Evolutionary conservation across 2,888 invertebrate species (phyloP), one percentile per base, ranked within the genome.

Genomic region (Panzeria rudis): DNA sequence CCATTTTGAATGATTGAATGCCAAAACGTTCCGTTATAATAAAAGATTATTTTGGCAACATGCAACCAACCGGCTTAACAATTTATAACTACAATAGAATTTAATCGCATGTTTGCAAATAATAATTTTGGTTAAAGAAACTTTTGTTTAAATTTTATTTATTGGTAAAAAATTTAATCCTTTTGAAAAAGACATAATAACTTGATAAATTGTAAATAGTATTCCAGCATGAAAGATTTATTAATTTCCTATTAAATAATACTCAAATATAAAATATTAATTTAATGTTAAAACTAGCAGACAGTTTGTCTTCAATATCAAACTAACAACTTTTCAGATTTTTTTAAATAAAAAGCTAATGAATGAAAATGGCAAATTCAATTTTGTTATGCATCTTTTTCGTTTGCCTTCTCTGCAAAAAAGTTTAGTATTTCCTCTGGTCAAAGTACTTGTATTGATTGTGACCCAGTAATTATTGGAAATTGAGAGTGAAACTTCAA

Each of bases 381-480:
- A 35, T 32, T 32, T 3, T 7, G 32, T 32, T 32, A 32, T n/a
- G 35, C 35, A 35, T 32, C 29, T 29, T 35, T 35, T 35, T 35
- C 9, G n/a, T n/a, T 35, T 3, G 35, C 9, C 35, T 35, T 35
- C 35, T 35, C 35, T 35, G 7, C 6, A 1, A 35, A 11, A 7
- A 35, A 11, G 7, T 47, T 50, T 61, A 1, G 29, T 59, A 25
- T 6, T n/a, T 29, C 11, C 9, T 3, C 3, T 11, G 7, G 23
- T 17, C 47, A 11, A 25, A 59, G 15, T 61, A 38, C 62, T 52
- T 23, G 11, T 47, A 20, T 41, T 35, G 44, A 77, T 25, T 47
- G 47, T 77, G 91, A 91, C 91, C 91, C 91, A 91, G 88, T 91
- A 90, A 91, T 91, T 91, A 91, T 87, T 86, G 79, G 88, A 91